A percentile compares a stretch with the other conserved stretches of the same genome.
Evolutionary conservation across 2,888 invertebrate genomes (phyloP).

Genomic region (Drosophila multiciliata): DNA sequence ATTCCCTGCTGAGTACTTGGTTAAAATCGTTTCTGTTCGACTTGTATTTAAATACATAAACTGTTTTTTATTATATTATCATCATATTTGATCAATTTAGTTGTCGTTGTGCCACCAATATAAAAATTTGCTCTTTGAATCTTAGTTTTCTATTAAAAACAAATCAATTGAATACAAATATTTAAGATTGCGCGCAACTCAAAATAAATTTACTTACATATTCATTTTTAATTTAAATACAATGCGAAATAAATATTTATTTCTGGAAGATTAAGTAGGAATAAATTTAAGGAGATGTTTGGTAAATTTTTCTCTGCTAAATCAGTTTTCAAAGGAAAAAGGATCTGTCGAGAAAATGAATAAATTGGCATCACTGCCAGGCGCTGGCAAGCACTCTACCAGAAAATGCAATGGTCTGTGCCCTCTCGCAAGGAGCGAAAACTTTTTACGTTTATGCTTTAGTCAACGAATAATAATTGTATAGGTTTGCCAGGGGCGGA

Average conservation of each 20-base stretch:
- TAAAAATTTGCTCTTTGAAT: neutral
- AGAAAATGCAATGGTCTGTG: constrained; percentile 1
- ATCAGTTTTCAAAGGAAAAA: neutral
- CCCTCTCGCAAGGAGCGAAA: constrained; percentile 1
- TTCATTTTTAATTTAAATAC: neutral
- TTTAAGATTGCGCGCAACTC: neutral
- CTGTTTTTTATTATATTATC: neutral
- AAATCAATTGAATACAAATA: neutral
- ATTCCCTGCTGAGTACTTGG: neutral
- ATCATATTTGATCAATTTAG: neutral
- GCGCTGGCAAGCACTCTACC: neutral
- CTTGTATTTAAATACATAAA: neutral
- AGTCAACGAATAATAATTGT: constrained; percentile 69
- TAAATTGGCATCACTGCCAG: neutral
- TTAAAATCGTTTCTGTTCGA: neutral
- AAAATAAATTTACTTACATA: neutral
- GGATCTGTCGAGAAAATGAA: neutral
- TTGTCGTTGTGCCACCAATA: neutral
- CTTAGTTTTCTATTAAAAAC: neutral
- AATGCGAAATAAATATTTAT: neutral
- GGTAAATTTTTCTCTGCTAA: neutral
- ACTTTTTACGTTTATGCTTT: constrained; percentile 22
- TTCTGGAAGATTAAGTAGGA: neutral
- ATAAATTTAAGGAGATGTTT: neutral
- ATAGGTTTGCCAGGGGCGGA: neutral